Evolutionary conservation across 2,888 invertebrate genomes (phyloP), one percentile per base, ranked within the genome.

Genomic region (Platyscelio sp.): DNA sequence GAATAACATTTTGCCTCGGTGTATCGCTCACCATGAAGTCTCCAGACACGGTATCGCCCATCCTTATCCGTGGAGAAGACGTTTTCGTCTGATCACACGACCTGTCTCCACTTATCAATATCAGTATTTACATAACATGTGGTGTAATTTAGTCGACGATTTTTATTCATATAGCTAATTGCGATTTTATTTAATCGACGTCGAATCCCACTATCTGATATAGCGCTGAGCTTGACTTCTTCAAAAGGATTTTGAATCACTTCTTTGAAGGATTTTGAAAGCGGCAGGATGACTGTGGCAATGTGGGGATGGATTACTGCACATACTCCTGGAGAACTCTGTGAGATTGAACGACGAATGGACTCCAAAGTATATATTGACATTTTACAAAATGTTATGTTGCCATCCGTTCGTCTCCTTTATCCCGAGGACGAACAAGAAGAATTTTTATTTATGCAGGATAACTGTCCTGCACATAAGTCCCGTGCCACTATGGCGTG

Each of bases 401-500:
- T 86, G 0, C 87, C 85, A 2, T 61, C 56, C 27, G 86, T 81
- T 6, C 38, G 85, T 2, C 33, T 22, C 11, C 11, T 70, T 9
- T 86, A 78, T 49, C 81, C 82, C 0, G 70, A 27, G 20, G 38
- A 82, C 0, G 76, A n/a, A n/a, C n/a, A n/a, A n/a, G n/a, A n/a
- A n/a, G n/a, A 83, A 13, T 18, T 54, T 11, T 76, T 68, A 13
- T 40, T 86, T n/a, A 76, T 86, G 54, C 81, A 88, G 24, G 87
- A 88, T 54, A 88, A 88, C 18, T 82, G 79, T 15, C n/a, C 80
- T 6, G 85, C 87, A 20, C 88, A 88, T 20, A 85, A 68, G 0
- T 72, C 88, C 9, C 11, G 63, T 3, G 38, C 72, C 7, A 75
- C 83, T 1, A 46, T n/a, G 20, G 29, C 74, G 5, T 88, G 88